Base-by-base conservation (phyloP, 2,113 vertebrate genomes). In the Oncorhynchus tshawytscha region DNA sequence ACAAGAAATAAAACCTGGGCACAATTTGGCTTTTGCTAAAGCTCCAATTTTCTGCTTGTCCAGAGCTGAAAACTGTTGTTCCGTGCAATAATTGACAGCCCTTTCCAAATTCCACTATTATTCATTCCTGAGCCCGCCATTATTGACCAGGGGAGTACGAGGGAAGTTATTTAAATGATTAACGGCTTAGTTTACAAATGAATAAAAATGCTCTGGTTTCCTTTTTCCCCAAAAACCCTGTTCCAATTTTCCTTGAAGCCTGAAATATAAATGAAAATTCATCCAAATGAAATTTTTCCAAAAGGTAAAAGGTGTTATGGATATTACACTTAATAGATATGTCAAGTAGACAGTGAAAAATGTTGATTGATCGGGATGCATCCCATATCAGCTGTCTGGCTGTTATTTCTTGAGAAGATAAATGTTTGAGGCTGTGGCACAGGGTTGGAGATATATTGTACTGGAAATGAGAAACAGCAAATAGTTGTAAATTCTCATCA, bases 111-210 rank as follows among this genome's bases (percentile, higher is more conserved):
- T 60, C 13, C 13, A 34, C 45, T 11, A 72, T 81, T 68, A 80
- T 72, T 88, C 59, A 88, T 89, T 84, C 66, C 67, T 73, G 74
- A 78, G 81, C 78, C 70, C 71, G 60, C 81, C 71, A 82, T 84
- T 86, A 84, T 78, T 78, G 83, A 77, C 77, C 81, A 84, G 74
- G 69, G 57, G 15, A 87, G 67, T 80, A 70, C 62, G 31, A 27
- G 25, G 54, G 67, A 84, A 82, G 76, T 78, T 57, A 76, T 83
- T 78, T 66, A 13, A 11, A 74, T 86, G 71, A 79, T 84, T 81
- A 87, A 87, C 49, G 78, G 70, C 66, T 73, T 67, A 75, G 39
- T 73, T 83, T 72, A 76, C 22, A 84, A 62, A 69, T 66, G 0
- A 78, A 74, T 54, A 86, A 83, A 82, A 65, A 75, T 59, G 8